These are phyloP conservation scores for Misgurnus anguillicaudatus DNA, from an alignment of 2,113 vertebrate genomes.

Conservation along the genomic window DNA sequence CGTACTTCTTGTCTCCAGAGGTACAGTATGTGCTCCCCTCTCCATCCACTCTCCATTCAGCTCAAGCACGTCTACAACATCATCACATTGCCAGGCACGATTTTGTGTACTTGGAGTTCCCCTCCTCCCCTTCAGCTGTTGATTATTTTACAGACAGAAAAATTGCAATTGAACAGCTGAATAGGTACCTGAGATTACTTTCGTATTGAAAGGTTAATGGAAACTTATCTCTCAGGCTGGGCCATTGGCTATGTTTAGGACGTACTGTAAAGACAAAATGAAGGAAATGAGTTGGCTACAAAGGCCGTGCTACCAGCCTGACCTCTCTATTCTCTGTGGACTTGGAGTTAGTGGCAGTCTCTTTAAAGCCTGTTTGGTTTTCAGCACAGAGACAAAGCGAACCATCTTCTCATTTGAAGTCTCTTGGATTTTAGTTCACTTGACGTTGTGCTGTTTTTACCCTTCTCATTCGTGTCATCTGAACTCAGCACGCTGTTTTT, in stretches of 20 bases:
- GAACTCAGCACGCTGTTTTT: conserved; percentile 17
- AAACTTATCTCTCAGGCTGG: conserved; percentile 42
- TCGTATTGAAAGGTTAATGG: conserved; percentile 45
- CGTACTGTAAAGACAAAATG: conserved; percentile 33
- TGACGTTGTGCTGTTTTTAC: conserved; percentile 7
- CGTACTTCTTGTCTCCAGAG: background rate
- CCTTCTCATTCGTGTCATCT: background rate
- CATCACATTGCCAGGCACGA: conserved; percentile 25
- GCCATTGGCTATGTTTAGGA: conserved; percentile 2
- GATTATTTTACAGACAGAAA: conserved; percentile 42
- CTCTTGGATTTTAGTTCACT: conserved; percentile 4
- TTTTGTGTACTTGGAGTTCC: conserved; percentile 18
- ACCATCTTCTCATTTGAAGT: conserved; percentile 61
- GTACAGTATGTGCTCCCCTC: background rate
- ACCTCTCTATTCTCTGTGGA: background rate
- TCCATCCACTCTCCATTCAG: conserved; percentile 26
- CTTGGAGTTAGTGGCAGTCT: conserved; percentile 54
- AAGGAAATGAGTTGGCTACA: conserved; percentile 18
- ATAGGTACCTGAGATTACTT: conserved; percentile 34
- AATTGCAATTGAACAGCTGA: conserved; percentile 47
- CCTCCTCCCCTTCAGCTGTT: conserved; percentile 20
- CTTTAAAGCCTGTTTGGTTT: conserved; percentile 56
- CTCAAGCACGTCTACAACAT: background rate
- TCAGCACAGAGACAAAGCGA: conserved; percentile 51
- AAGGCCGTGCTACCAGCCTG: conserved; percentile 16